Evolutionary conservation across 2,113 vertebrate species (phyloP).

Genomic region (Camelus bactrianus): DNA sequence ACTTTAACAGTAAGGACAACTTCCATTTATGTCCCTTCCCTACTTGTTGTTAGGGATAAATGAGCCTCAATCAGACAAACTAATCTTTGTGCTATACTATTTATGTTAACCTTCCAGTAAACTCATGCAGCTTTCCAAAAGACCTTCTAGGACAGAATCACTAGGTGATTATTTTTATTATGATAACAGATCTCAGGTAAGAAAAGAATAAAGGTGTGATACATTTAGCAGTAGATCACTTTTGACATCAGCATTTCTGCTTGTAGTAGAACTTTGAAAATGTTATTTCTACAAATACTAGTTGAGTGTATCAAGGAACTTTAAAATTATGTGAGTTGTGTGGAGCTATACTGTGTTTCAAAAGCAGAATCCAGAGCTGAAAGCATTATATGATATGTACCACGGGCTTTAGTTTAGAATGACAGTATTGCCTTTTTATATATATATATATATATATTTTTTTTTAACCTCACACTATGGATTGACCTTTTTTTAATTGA

Average conservation of each 20-base stretch:
- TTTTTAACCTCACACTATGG: no score
- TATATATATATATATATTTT: no score
- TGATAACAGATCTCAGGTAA: background rate
- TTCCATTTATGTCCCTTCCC: background rate
- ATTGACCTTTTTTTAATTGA: no score
- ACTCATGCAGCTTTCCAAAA: constrained; percentile 9
- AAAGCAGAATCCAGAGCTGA: background rate
- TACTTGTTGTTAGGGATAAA: background rate
- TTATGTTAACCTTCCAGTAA: constrained; percentile 8
- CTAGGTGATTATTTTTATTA: background rate
- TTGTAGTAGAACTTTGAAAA: constrained; percentile 44
- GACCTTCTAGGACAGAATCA: background rate
- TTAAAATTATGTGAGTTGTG: background rate
- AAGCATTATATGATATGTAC: background rate
- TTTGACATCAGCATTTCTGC: background rate
- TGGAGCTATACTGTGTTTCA: background rate
- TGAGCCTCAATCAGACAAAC: constrained; percentile 33
- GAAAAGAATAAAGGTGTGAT: background rate
- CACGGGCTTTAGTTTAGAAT: constrained; percentile 19
- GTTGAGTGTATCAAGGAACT: constrained; percentile 24
- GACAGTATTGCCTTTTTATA: constrained; percentile 15
- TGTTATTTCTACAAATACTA: constrained; percentile 26
- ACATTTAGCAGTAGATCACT: constrained; percentile 17
- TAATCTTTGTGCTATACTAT: background rate
- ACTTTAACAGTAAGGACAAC: background rate